Percentiles rank a stretch among this genome's conserved stretches.
These are phyloP conservation scores for Caenorhabditis sp. DNA, from an alignment of 2,888 invertebrate species.

Conservation along the genomic window DNA sequence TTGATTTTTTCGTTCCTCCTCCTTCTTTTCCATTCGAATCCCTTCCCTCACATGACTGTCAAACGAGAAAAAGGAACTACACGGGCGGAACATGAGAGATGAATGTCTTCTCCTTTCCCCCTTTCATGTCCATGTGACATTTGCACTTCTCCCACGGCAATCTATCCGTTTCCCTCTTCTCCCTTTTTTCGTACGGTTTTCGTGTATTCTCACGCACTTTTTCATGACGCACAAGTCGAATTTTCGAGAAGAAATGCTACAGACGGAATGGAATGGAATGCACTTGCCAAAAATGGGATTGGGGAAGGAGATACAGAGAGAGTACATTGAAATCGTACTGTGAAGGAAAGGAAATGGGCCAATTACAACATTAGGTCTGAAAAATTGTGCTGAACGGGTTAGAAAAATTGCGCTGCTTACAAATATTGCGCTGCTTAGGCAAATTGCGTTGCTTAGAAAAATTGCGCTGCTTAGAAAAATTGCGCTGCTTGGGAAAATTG, in stretches of 20 bases:
- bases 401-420: too few species aligned
- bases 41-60: slow-evolving; percentile 2
- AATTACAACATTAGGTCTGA: too few species aligned
- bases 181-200: neutral
- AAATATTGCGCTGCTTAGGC: too few species aligned
- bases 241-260: neutral
- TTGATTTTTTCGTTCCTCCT: neutral
- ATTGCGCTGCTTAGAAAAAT: too few species aligned
- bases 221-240: neutral
- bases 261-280: neutral
- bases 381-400: too few species aligned
- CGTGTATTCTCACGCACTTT: slow-evolving; percentile 23
- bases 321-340: slow-evolving; percentile 1
- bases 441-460: too few species aligned
- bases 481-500: too few species aligned
- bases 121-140: neutral
- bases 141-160: too few species aligned
- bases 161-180: neutral
- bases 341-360: neutral
- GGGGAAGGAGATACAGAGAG: too few species aligned
- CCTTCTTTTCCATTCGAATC: neutral
- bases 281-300: neutral
- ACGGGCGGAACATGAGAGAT: neutral
- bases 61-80: slow-evolving; percentile 1
- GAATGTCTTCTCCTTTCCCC: neutral